A percentile compares a stretch with the other conserved stretches of the same genome.
Conservation (phyloP, 2,113 vertebrate genomes). For the Myxocyprinus asiaticus region DNA sequence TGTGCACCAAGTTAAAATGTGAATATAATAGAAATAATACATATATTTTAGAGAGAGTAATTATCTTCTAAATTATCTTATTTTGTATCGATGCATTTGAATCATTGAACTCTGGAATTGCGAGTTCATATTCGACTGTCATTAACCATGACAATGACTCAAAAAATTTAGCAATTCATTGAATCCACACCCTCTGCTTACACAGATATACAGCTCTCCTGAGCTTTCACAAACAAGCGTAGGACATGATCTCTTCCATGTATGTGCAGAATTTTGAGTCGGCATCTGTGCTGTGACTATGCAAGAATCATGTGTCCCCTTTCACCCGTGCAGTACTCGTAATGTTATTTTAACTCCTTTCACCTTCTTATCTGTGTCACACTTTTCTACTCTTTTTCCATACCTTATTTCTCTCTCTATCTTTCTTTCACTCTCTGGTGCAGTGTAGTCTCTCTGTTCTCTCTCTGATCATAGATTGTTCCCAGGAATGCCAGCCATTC, state of each 20-base stretch:
- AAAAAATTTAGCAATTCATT: too few species aligned
- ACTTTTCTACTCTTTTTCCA: constrained; percentile 52
- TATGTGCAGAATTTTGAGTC: background rate
- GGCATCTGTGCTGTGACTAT: constrained; percentile 10
- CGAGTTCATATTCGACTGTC: too few species aligned
- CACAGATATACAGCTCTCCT: too few species aligned
- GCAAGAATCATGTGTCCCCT: background rate
- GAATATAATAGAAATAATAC: background rate
- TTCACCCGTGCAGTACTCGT: background rate
- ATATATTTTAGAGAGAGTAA: background rate
- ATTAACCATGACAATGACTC: too few species aligned
- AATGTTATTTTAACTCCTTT: constrained; percentile 63
- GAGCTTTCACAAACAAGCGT: too few species aligned
- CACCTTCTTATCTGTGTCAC: constrained; percentile 39
- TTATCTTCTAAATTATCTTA: too few species aligned
- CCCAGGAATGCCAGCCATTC: constrained; percentile 40
- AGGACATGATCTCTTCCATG: background rate
- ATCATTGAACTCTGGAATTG: background rate
- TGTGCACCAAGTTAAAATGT: background rate
- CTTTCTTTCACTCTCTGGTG: constrained; percentile 12
- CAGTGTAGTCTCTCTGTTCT: constrained; percentile 51
- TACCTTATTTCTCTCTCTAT: constrained; percentile 12
- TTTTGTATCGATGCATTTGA: background rate
- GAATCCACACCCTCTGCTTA: too few species aligned
- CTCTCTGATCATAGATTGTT: constrained; percentile 52